A percentile compares a stretch with the other conserved stretches of the same genome.
These are phyloP conservation scores for Liparis tanakae DNA, from an alignment of 2,797 vertebrate genomes.

Conservation along the genomic window DNA sequence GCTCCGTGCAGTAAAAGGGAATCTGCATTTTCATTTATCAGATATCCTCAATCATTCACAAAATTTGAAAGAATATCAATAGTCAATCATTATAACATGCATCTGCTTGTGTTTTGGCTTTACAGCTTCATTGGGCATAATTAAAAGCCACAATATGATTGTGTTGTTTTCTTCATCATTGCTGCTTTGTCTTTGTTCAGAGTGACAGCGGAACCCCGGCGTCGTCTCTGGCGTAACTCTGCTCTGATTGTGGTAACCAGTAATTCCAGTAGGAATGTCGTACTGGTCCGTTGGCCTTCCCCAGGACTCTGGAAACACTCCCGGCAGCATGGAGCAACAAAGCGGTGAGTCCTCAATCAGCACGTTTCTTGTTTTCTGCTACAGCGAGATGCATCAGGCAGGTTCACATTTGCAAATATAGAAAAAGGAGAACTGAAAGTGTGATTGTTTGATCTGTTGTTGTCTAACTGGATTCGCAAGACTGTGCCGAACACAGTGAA, in stretches of 20 bases:
- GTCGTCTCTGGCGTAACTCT: conserved; percentile 17
- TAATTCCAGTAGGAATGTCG: conserved; percentile 81
- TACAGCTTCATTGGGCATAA: neutral
- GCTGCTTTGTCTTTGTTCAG: conserved; percentile 37
- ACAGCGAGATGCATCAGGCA: neutral
- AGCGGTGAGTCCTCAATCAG: conserved; percentile 77
- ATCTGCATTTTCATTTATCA: no score
- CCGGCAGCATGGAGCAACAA: conserved; percentile 79
- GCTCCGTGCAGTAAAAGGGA: no score
- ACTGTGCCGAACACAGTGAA: neutral
- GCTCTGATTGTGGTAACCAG: conserved; percentile 15
- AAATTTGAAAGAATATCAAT: neutral
- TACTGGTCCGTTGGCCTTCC: conserved; percentile 91
- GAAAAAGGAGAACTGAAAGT: conserved; percentile 79
- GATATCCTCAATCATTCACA: neutral
- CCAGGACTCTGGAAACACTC: conserved; percentile 74
- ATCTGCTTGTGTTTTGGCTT: neutral
- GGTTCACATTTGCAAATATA: conserved; percentile 51
- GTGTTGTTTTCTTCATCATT: conserved; percentile 1
- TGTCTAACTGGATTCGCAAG: neutral
- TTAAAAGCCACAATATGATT: neutral
- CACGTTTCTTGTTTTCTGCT: neutral
- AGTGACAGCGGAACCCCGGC: neutral
- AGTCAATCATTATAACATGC: neutral
- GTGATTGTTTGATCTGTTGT: conserved; percentile 15